These are phyloP conservation scores for Sphyrna mokarran DNA, from an alignment of 2,113 vertebrate genomes.

Conservation along the genomic window DNA sequence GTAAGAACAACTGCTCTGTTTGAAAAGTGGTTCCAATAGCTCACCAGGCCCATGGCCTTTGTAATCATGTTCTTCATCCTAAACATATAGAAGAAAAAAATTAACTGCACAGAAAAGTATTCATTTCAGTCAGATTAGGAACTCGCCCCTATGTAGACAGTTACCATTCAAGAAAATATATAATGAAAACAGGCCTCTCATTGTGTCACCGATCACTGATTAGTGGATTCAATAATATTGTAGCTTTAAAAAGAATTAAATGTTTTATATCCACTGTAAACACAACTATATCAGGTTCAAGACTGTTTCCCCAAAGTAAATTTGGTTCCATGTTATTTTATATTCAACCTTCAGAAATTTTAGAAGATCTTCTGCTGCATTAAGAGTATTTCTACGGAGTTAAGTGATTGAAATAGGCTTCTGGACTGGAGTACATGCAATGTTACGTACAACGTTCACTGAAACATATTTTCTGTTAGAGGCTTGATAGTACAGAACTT, in stretches of 20 bases:
- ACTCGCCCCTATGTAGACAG: not conserved
- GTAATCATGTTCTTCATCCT: constrained; percentile 84
- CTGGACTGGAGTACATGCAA: not conserved
- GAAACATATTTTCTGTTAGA: not conserved
- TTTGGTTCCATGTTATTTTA: not conserved
- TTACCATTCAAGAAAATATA: not conserved
- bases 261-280: not conserved
- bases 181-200: not conserved
- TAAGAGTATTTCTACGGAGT: not conserved
- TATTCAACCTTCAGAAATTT: not conserved
- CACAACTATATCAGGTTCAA: not conserved
- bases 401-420: not conserved
- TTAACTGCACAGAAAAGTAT: not conserved
- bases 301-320: not conserved
- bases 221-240: not conserved
- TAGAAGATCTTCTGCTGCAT: not conserved
- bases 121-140: not conserved
- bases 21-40: constrained; percentile 86
- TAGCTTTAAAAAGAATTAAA: not conserved
- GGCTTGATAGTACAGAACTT: too few species aligned
- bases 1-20: constrained; percentile 95
- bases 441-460: not conserved
- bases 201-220: not conserved
- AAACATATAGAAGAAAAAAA: constrained; percentile 38
- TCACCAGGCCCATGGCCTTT: constrained; percentile 69